Percentiles rank a stretch among this genome's conserved stretches.
Conservation (phyloP, 2,888 invertebrate genomes). For the Patella depressa region DNA sequence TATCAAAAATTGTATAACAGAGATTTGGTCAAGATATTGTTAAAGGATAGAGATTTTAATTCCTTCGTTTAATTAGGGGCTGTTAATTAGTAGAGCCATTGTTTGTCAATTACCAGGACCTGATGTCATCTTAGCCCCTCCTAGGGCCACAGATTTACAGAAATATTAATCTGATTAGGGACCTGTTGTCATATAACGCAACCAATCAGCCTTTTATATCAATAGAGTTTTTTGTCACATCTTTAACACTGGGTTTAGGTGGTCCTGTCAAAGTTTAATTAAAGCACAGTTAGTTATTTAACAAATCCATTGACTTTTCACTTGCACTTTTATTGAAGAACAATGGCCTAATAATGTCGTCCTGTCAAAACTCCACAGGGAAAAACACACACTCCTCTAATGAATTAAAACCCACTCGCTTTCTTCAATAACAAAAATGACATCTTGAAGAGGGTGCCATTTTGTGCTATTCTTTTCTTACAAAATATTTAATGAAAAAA, state of each 20-base stretch:
- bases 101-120: neutral
- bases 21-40: no score
- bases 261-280: slow-evolving; percentile 9
- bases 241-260: neutral
- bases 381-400: neutral
- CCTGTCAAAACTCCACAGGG: slow-evolving; percentile 2
- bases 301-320: slow-evolving; percentile 3
- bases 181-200: neutral
- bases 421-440: neutral
- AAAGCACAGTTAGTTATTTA: neutral
- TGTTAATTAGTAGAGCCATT: no score
- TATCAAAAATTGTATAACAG: no score
- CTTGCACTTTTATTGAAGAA: neutral
- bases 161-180: neutral
- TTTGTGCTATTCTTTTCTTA: neutral
- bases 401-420: slow-evolving; percentile 3
- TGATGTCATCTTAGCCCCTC: neutral
- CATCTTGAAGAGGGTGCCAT: slow-evolving; percentile 3
- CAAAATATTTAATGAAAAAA: neutral
- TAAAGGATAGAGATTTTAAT: no score
- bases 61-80: no score
- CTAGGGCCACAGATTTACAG: neutral
- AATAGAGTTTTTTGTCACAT: neutral
- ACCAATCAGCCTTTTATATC: no score
- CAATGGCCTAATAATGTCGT: neutral